Percentiles rank a stretch among this genome's conserved stretches.
Conservation (phyloP, 2,888 invertebrate species). For the Eristalis arbustorum region DNA sequence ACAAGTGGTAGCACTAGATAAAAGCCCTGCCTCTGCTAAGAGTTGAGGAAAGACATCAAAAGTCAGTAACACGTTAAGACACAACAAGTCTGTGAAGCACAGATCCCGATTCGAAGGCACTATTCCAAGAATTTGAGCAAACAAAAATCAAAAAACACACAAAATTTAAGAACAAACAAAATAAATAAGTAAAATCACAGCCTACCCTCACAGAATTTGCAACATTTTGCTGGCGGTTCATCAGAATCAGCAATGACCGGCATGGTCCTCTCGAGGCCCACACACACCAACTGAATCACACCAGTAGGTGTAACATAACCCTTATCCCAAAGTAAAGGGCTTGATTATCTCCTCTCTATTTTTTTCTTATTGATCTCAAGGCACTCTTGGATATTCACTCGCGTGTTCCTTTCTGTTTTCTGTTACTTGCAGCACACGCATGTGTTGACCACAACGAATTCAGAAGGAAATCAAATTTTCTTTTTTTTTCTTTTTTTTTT, state of each 20-base stretch:
- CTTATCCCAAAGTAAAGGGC: conserved; percentile 56
- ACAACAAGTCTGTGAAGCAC: background rate
- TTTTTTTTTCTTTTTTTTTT: conserved; percentile 1
- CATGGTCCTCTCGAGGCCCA: conserved; percentile 81
- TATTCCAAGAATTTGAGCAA: background rate
- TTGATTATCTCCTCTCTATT: too few species aligned
- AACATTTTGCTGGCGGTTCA: conserved; percentile 93
- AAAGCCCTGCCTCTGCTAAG: background rate
- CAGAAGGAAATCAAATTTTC: background rate
- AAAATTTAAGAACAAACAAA: background rate
- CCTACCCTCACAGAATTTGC: conserved; percentile 95
- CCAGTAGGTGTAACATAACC: conserved; percentile 72
- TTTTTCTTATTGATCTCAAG: conserved; percentile 21
- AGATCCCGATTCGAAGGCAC: background rate
- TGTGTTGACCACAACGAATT: conserved; percentile 33
- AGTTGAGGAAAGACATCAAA: too few species aligned
- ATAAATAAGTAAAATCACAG: conserved; percentile 72
- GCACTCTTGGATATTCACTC: conserved; percentile 2
- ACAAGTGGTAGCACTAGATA: background rate
- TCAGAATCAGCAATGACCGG: conserved; percentile 85
- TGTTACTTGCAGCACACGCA: conserved; percentile 6
- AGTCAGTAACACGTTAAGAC: background rate
- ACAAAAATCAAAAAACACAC: background rate
- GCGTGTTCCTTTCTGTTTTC: conserved; percentile 30
- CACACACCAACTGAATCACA: conserved; percentile 72